A percentile compares a stretch with the other conserved stretches of the same genome.
Evolutionary conservation across 1,140 invertebrate species (phyloP).

Genomic region (Halesus radiatus): DNA sequence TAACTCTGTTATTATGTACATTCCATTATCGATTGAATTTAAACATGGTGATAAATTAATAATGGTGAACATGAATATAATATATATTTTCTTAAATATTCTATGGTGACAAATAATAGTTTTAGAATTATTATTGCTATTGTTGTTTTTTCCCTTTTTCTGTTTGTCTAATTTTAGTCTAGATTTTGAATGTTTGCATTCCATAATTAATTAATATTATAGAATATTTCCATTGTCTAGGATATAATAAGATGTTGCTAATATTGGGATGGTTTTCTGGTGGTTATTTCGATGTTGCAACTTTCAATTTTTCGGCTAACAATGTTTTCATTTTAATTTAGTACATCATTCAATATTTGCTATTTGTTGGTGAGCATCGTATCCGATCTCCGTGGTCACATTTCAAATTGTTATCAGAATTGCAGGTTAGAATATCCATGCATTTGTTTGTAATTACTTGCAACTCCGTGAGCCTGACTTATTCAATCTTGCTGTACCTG

Average conservation of each 20-base stretch:
- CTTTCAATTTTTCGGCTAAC: not conserved
- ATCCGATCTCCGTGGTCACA: too few species aligned
- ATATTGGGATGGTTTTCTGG: constrained; percentile 30
- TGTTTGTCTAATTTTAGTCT: constrained; percentile 24
- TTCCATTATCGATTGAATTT: constrained; percentile 23
- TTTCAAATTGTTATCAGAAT: too few species aligned
- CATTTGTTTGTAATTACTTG: not conserved
- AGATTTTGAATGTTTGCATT: constrained; percentile 30
- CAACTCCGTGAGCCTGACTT: not conserved
- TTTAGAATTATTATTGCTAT: constrained; percentile 1
- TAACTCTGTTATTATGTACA: not conserved
- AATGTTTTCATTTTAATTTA: too few species aligned
- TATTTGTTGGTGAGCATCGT: too few species aligned
- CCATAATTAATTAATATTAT: constrained; percentile 33
- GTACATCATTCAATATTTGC: too few species aligned
- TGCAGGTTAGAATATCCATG: too few species aligned
- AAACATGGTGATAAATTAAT: not conserved
- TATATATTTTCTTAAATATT: constrained; percentile 13
- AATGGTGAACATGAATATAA: not conserved
- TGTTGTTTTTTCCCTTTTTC: not conserved
- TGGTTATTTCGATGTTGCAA: constrained; percentile 9
- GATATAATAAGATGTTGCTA: constrained; percentile 12
- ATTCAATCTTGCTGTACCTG: constrained; percentile 11
- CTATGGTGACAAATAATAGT: constrained; percentile 7
- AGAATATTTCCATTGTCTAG: constrained; percentile 24